Base-by-base conservation (phyloP, 1,140 invertebrate genomes). In the Platyura marginata region DNA sequence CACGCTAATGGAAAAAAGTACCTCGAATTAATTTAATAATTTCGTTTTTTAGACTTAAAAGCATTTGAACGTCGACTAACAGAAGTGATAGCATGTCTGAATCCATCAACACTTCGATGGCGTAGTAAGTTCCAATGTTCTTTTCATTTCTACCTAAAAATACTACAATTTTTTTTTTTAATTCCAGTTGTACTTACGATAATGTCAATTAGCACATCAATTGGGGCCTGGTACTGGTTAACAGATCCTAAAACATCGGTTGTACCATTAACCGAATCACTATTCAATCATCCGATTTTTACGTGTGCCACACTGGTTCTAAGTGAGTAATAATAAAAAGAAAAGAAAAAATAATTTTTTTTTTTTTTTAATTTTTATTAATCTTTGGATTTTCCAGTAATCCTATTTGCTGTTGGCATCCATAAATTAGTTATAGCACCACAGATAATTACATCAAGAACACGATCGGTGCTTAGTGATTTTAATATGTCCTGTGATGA, bases 401-500 rank as follows among this genome's bases (percentile, higher is more conserved):
- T 90, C 48, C 69, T 98, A 42, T 92, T 96, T 53, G 67, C 93
- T 44, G 66, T 81, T 62, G 93, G 94, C 40, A 87, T 96, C 36
- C 93, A 97, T 59, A 86, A 89, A 62, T 72, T 88, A 59, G 91
- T 98, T 1, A 90, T 97, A 45, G 91, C 92, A 13, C 89, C 92
- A 10, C 90, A 87, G 51, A 97, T 98, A 55, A 90, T 98, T 49
- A 91, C 90, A 3, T 78, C 85, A 2, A 67, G 93, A 47, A 89
- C 89, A 21, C 69, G 91, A 35, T 75, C 72, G 33, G 91, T 96
- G 1, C 71, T 98, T 21, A 77, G 77, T 25, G 91, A 96, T 62
- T 98, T 95, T 59, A 96, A 94, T 60, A 94, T 96, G 89, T 94
- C 87, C 37, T 97, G 90, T 68, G 92, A 96, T 65, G 91, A 97